A percentile compares a stretch with the other conserved stretches of the same genome.
These are phyloP conservation scores for Galerucella nymphaeae DNA, from an alignment of 2,888 invertebrate species.

Conservation along the genomic window DNA sequence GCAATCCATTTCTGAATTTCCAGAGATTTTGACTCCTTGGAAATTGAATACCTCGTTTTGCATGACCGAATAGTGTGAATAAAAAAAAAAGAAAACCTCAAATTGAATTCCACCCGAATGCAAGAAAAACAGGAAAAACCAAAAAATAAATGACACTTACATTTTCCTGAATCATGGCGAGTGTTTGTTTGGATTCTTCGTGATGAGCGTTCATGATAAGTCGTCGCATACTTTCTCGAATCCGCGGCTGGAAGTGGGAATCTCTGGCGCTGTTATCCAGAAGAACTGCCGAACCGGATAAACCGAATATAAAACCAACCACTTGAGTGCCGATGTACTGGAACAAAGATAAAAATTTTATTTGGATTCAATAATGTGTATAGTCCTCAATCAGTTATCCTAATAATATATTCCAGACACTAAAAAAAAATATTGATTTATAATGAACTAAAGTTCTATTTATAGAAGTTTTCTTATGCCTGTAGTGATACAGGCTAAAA, in stretches of 20 bases:
- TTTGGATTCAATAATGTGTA: slow-evolving; percentile 3
- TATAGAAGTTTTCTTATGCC: not conserved
- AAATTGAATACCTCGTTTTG: not conserved
- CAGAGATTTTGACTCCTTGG: not conserved
- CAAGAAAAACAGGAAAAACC: slow-evolving; percentile 21
- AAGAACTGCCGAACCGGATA: slow-evolving; percentile 80
- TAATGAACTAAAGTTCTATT: not conserved
- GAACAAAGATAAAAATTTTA: slow-evolving; percentile 54
- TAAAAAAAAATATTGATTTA: not conserved
- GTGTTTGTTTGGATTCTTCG: slow-evolving; percentile 73
- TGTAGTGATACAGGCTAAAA: not conserved
- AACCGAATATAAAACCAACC: slow-evolving; percentile 76
- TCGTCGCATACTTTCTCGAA: slow-evolving; percentile 75
- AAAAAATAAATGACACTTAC: slow-evolving; percentile 67
- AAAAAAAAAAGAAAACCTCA: slow-evolving; percentile 13
- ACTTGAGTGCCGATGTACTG: slow-evolving; percentile 82
- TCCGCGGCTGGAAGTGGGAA: slow-evolving; percentile 82
- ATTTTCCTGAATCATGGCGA: slow-evolving; percentile 86
- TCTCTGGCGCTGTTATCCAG: slow-evolving; percentile 84
- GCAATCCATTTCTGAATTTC: not conserved
- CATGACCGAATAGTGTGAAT: not conserved
- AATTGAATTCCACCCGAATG: slow-evolving; percentile 21
- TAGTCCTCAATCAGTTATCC: not conserved
- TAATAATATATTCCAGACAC: too few species aligned
- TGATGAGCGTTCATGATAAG: slow-evolving; percentile 84